These are phyloP conservation scores for Metopia argyrocephala DNA, from an alignment of 2,888 invertebrate genomes.

Conservation along the genomic window DNA sequence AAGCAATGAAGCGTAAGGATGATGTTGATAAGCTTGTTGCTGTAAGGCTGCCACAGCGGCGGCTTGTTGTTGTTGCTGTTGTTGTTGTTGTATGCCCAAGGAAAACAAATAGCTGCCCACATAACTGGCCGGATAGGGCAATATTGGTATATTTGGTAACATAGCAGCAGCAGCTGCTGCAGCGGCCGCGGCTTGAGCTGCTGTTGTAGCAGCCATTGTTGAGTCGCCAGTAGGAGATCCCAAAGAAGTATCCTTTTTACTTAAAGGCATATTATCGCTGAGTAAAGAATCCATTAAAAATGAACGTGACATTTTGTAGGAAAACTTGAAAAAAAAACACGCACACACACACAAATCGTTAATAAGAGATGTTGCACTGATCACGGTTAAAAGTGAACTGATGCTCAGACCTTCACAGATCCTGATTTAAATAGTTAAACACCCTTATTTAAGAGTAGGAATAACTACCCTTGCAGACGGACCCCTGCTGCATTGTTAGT, in stretches of 20 bases:
- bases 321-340: constrained; percentile 4
- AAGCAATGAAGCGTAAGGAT: constrained; percentile 72
- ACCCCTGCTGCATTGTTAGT: background rate
- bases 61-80: constrained; percentile 71
- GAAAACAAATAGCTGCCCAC: constrained; percentile 83
- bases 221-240: constrained; percentile 71
- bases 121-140: constrained; percentile 84
- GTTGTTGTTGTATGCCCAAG: constrained; percentile 82
- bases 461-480: constrained; percentile 57
- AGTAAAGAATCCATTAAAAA: constrained; percentile 90
- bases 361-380: constrained; percentile 64
- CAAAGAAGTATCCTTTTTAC: constrained; percentile 72
- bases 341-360: background rate
- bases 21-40: constrained; percentile 66
- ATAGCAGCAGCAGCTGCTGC: constrained; percentile 77
- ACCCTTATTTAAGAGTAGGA: constrained; percentile 38
- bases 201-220: constrained; percentile 34
- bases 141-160: constrained; percentile 77
- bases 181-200: constrained; percentile 78
- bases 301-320: constrained; percentile 85
- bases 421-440: constrained; percentile 70
- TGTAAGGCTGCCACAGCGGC: constrained; percentile 67
- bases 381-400: constrained; percentile 71
- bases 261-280: constrained; percentile 81
- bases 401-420: constrained; percentile 60